Evolutionary conservation across 2,888 invertebrate genomes (phyloP).

Genomic region (Synergus laeviventris): DNA sequence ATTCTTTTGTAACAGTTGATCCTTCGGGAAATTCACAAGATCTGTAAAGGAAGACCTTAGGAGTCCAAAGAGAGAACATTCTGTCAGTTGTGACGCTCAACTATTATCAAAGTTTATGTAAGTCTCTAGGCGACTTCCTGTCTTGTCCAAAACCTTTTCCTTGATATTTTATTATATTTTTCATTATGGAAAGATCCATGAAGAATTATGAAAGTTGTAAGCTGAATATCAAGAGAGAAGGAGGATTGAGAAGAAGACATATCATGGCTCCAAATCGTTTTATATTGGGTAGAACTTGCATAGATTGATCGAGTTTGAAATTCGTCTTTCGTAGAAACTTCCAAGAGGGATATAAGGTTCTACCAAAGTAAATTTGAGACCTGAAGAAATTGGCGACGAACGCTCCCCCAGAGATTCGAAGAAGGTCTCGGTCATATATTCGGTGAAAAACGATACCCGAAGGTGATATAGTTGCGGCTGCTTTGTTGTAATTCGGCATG

Average conservation of each 20-base stretch:
- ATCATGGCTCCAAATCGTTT: neutral
- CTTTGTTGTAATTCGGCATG: slow-evolving; percentile 55
- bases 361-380: slow-evolving; percentile 21
- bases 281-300: neutral
- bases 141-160: too few relatives aligned
- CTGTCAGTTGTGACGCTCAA: slow-evolving; percentile 5
- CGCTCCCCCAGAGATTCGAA: neutral
- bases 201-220: neutral
- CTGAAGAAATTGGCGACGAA: slow-evolving; percentile 20
- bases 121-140: too few relatives aligned
- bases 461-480: slow-evolving; percentile 53
- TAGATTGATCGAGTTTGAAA: slow-evolving; percentile 1
- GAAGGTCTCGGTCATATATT: slow-evolving; percentile 26
- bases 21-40: slow-evolving; percentile 25
- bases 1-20: neutral
- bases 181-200: neutral
- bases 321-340: neutral
- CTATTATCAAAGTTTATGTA: neutral
- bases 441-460: slow-evolving; percentile 43
- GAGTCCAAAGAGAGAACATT: slow-evolving; percentile 11
- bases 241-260: neutral
- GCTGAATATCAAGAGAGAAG: neutral
- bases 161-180: neutral
- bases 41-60: neutral
- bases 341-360: neutral